Evolutionary conservation across 2,113 vertebrate genomes (phyloP).

Genomic region (Archocentrus centrarchus): DNA sequence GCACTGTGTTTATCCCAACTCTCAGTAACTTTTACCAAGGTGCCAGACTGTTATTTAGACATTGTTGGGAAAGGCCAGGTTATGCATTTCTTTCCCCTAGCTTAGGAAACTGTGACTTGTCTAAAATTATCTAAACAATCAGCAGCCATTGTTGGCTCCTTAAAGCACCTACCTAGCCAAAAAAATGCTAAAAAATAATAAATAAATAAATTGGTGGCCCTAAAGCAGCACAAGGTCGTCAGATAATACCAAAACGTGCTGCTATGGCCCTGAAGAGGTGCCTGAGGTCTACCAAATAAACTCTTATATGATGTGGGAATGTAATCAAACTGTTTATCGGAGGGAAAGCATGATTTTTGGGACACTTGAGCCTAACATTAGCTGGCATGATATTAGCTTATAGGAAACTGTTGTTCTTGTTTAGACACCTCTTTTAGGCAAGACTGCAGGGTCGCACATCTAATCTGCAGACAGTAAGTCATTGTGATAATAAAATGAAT

Average conservation of each 20-base stretch:
- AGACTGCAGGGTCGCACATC: no score
- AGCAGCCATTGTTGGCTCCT: not conserved
- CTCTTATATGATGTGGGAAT: no score
- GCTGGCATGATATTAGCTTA: no score
- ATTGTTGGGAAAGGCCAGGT: not conserved
- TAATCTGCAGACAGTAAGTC: no score
- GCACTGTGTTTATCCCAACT: not conserved
- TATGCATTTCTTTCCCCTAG: not conserved
- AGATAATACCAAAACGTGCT: not conserved
- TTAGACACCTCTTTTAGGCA: no score
- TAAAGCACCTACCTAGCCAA: not conserved
- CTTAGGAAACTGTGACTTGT: not conserved
- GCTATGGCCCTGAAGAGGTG: no score
- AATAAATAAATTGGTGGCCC: not conserved
- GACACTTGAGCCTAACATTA: no score
- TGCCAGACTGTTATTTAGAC: not conserved
- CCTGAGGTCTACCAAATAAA: no score
- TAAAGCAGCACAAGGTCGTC: not conserved
- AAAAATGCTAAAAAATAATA: not conserved
- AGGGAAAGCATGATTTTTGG: no score
- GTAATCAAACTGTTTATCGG: no score
- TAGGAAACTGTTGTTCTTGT: no score
- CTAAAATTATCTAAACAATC: not conserved
- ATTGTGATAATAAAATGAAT: no score
- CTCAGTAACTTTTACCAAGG: not conserved